Conservation (phyloP, 2,797 vertebrate genomes). For the Coccyzus lansbergi region DNA sequence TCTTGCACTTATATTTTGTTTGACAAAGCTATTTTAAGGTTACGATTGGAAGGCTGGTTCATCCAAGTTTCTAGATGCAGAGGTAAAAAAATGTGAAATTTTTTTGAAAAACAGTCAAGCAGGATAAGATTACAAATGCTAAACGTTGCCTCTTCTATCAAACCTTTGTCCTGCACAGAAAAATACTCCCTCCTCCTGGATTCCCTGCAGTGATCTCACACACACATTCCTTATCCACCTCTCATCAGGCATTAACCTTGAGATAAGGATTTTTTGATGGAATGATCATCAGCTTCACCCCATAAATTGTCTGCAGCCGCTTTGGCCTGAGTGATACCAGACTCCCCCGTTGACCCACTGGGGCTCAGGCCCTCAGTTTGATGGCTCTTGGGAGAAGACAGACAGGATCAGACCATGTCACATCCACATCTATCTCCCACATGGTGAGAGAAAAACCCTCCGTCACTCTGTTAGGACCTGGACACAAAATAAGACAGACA, state of each 20-base stretch:
- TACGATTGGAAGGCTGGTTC: background rate
- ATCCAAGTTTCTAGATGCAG: background rate
- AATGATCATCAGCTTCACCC: background rate
- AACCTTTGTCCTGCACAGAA: background rate
- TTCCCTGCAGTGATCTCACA: background rate
- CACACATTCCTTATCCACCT: background rate
- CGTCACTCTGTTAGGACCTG: background rate
- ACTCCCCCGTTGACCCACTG: accelerated
- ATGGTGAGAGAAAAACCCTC: background rate
- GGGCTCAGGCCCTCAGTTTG: background rate
- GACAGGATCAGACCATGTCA: background rate
- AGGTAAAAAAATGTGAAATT: background rate
- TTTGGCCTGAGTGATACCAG: background rate
- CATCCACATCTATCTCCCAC: background rate
- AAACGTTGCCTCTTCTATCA: background rate
- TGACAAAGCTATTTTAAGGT: constrained; percentile 65
- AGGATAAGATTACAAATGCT: background rate
- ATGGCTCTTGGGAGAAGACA: background rate
- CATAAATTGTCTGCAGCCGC: background rate
- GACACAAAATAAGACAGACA: background rate
- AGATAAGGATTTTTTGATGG: background rate
- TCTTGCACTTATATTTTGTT: constrained; percentile 58
- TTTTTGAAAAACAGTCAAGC: constrained; percentile 33
- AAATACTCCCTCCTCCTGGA: background rate
- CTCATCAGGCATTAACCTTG: background rate